phyloP scores from a whole-genome alignment of 2,888 invertebrate species.

The Habroteleia sp. region DNA sequence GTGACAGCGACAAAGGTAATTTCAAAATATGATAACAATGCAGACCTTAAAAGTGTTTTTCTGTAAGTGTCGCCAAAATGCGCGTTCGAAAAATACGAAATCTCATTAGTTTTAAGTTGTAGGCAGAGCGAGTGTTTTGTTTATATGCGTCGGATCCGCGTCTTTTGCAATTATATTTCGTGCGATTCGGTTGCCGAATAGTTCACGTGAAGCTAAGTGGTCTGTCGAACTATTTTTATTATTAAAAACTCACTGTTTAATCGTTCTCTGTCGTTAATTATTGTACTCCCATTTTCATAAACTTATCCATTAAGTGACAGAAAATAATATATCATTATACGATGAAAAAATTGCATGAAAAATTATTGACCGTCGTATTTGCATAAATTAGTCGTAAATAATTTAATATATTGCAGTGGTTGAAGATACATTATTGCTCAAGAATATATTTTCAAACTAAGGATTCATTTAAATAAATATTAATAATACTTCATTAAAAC shows the following conservation, averaged over 20 bases:
- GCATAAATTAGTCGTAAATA: no score
- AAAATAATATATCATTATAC: no score
- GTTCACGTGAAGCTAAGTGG: constrained; percentile 70
- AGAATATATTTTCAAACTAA: no score
- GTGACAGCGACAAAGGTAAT: constrained; percentile 39
- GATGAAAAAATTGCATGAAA: no score
- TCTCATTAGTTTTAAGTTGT: constrained; percentile 14
- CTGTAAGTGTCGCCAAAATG: constrained; percentile 30
- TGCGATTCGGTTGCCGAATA: constrained; percentile 71
- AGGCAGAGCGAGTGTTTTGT: constrained; percentile 59
- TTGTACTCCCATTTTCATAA: no score
- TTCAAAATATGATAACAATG: constrained; percentile 66
- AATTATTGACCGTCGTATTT: no score
- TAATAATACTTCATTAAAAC: no score
- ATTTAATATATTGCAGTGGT: no score
- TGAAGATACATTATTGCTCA: no score
- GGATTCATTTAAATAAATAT: no score
- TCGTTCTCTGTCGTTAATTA: constrained; percentile 69
- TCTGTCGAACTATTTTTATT: constrained; percentile 80
- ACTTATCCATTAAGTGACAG: no score
- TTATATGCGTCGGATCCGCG: constrained; percentile 59
- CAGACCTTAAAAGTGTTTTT: constrained; percentile 12
- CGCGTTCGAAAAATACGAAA: constrained; percentile 30
- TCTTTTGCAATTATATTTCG: constrained; percentile 72
- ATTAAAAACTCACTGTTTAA: constrained; percentile 80